Evolutionary conservation across 2,888 invertebrate species (phyloP).

Genomic region (Euplagia quadripunctaria): DNA sequence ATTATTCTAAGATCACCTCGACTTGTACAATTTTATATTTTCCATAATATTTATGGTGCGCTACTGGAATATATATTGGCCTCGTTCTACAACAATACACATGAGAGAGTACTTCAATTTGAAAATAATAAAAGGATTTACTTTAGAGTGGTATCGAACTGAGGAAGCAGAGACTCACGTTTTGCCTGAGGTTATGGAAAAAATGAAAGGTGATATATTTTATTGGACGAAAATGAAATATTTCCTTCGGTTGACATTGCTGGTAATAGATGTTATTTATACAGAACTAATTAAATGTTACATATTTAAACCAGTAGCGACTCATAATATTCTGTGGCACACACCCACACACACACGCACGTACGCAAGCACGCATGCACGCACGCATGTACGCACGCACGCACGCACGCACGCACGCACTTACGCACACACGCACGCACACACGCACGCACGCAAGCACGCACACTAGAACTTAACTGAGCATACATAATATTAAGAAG

Average conservation of each 20-base stretch:
- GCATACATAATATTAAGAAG: no score
- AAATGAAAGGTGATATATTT: not conserved
- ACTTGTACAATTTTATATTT: conserved; percentile 3
- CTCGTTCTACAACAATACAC: conserved; percentile 3
- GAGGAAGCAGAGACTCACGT: not conserved
- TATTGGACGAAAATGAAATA: not conserved
- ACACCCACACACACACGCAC: no score
- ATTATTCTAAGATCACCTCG: not conserved
- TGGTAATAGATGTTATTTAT: not conserved
- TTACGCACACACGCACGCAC: no score
- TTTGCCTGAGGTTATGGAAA: not conserved
- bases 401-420: no score
- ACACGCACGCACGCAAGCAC: no score
- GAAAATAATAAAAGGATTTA: conserved; percentile 8
- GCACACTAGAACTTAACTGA: no score
- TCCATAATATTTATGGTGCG: not conserved
- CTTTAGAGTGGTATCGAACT: not conserved
- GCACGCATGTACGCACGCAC: no score
- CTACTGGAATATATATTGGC: conserved; percentile 2
- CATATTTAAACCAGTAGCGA: no score
- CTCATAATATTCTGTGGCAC: no score
- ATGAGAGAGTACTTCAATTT: conserved; percentile 8
- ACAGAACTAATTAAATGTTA: no score
- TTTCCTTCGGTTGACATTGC: not conserved
- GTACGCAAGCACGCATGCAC: no score